Evolutionary conservation across 2,888 invertebrate species (phyloP).

Genomic region (Oithona nana): DNA sequence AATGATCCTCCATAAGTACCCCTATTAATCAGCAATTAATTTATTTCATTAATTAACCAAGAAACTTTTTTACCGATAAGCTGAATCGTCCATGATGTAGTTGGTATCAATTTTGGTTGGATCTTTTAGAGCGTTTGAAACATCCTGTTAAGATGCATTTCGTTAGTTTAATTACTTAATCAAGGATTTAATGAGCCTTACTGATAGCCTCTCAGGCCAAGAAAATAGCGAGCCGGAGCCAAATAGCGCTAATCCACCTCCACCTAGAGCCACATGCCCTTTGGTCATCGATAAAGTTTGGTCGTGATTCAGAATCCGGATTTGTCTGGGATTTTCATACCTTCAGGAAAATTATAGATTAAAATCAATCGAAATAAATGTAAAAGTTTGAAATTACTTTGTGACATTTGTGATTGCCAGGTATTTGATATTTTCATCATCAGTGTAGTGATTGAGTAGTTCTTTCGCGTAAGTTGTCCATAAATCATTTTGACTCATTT

Average conservation of each 20-base stretch:
- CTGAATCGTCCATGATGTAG: constrained; percentile 72
- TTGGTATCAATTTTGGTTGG: constrained; percentile 45
- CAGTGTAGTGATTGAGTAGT: constrained; percentile 47
- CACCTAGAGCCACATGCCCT: constrained; percentile 74
- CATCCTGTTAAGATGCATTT: constrained; percentile 39
- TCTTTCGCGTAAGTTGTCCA: constrained; percentile 73
- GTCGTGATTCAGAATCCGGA: not conserved
- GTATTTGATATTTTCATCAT: constrained; percentile 33
- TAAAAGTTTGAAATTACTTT: not conserved
- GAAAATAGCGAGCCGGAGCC: constrained; percentile 75
- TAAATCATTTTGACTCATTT: constrained; percentile 52
- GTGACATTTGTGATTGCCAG: constrained; percentile 3
- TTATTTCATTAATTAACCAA: constrained; percentile 13
- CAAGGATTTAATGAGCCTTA: not conserved
- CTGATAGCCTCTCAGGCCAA: constrained; percentile 43
- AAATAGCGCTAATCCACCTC: constrained; percentile 74
- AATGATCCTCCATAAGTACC: constrained; percentile 69
- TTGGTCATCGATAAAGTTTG: constrained; percentile 24
- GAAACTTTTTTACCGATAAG: constrained; percentile 40
- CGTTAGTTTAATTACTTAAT: not conserved
- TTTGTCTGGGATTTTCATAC: not conserved
- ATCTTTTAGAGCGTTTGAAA: constrained; percentile 42
- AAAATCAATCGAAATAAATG: not conserved
- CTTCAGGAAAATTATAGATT: not conserved
- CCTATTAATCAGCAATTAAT: constrained; percentile 28